Conservation (phyloP, 2,113 vertebrate species). For the Brevimyrus niger region DNA sequence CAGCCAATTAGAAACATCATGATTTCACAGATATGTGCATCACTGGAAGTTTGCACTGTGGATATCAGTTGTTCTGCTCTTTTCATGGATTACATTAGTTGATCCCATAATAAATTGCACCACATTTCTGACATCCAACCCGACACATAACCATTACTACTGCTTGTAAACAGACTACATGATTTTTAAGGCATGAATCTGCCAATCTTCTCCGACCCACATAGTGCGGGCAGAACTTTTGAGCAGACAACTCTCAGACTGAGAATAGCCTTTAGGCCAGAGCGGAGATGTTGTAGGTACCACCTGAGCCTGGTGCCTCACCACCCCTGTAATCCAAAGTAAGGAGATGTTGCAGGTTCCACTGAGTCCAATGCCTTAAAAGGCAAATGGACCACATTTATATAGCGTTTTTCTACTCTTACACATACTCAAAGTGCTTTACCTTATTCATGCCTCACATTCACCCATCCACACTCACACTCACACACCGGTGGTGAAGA, state of each 20-base stretch:
- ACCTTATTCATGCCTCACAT: too few relatives aligned
- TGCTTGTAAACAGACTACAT: not conserved
- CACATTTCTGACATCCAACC: not conserved
- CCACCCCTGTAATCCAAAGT: too few relatives aligned
- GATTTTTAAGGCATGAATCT: not conserved
- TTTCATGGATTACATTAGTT: not conserved
- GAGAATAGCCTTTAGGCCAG: not conserved
- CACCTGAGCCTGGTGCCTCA: too few relatives aligned
- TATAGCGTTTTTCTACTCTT: too few relatives aligned
- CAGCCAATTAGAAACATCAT: not conserved
- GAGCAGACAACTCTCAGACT: not conserved
- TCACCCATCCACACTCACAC: too few relatives aligned
- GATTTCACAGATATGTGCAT: not conserved
- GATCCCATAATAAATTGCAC: not conserved
- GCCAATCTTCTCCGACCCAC: too few relatives aligned
- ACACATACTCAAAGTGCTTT: too few relatives aligned
- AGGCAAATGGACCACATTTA: too few relatives aligned
- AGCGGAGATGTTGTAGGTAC: not conserved
- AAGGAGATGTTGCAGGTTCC: too few relatives aligned
- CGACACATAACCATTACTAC: not conserved
- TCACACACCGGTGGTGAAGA: too few relatives aligned
- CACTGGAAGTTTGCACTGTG: not conserved
- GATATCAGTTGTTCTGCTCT: not conserved
- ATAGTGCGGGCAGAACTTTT: not conserved
- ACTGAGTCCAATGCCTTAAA: too few relatives aligned